Evolutionary conservation across 1,140 invertebrate genomes (phyloP), one percentile per base, ranked within the genome.

Genomic region (Lithobius niger): DNA sequence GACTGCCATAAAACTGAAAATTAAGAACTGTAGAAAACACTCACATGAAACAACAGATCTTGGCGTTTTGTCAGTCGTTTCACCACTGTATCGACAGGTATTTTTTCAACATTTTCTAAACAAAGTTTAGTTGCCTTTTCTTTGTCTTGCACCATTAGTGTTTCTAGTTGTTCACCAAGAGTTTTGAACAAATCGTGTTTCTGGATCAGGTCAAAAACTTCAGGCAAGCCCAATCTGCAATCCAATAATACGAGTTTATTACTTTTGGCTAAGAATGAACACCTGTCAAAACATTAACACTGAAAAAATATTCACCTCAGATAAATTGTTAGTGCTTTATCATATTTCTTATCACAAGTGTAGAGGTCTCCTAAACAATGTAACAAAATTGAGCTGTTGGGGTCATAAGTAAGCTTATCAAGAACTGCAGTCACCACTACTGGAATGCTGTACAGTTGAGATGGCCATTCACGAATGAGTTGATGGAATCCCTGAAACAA

Each of bases 291-390:
- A 22, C 3, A 24, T 31, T 27, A 13, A 56, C 10, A 26, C 10
- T 21, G 24, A 28, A 52, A 44, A 18, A 3, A 31, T 27, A 10
- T 77, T 74, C 70, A 84, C 81, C 86, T 86, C 16, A 98, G 74
- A 69, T 95, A 97, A 73, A 95, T 88, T 13, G 82, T 83, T 24
- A 99, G 69, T 4, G 94, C 90, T 73, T 89, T 91, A 61, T 97
- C 91, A 70, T 88, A 97, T 66, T 89, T 84, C 56, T 83, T 81
- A 59, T 92, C 83, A 70, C 92, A 83, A 47, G 86, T 88, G 66
- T 97, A 95, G 36, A 98, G 74, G 66, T 94, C 80, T 2, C 92
- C 93, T 27, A 98, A 73, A 1, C 91, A 82, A 76, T 93, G 87
- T 19, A 94, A 75, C 52, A 96, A 77, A 48, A 82, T 74, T 21